Conservation (phyloP, 2,113 vertebrate genomes). For the Podocnemis expansa region DNA sequence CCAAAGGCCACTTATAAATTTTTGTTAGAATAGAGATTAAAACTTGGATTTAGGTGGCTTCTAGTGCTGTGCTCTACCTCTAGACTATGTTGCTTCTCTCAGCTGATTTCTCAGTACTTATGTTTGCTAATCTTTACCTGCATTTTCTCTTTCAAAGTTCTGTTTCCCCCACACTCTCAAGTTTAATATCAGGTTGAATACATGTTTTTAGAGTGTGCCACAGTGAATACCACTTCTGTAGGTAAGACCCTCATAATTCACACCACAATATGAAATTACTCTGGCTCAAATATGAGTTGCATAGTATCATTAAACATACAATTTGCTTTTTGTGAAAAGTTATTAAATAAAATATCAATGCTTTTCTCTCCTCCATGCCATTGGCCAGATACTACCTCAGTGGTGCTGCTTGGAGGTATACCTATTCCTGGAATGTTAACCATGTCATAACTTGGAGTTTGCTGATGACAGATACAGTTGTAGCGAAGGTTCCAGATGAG, state of each 20-base stretch:
- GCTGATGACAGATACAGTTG: not conserved
- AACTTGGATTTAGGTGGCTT: not conserved
- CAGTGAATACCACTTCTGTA: not conserved
- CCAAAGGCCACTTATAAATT: not conserved
- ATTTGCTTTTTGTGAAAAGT: not conserved
- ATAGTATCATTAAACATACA: not conserved
- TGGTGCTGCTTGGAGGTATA: not conserved
- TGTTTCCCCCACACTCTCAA: not conserved
- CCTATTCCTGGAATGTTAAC: fast-evolving
- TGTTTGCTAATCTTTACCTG: not conserved
- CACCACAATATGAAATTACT: not conserved
- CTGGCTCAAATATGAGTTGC: fast-evolving
- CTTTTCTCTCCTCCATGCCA: not conserved
- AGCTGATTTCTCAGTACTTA: not conserved
- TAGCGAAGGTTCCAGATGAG: not conserved
- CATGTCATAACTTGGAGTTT: fast-evolving
- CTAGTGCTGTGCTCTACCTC: not conserved
- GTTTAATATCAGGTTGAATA: not conserved
- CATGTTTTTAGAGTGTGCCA: not conserved
- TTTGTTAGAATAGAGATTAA: not conserved
- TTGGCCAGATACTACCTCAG: not conserved
- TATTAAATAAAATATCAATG: not conserved
- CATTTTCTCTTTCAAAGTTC: not conserved
- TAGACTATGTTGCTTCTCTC: not conserved
- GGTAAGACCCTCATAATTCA: not conserved